Conservation (phyloP, 2,888 invertebrate genomes). For the Deroplatys truncata region DNA sequence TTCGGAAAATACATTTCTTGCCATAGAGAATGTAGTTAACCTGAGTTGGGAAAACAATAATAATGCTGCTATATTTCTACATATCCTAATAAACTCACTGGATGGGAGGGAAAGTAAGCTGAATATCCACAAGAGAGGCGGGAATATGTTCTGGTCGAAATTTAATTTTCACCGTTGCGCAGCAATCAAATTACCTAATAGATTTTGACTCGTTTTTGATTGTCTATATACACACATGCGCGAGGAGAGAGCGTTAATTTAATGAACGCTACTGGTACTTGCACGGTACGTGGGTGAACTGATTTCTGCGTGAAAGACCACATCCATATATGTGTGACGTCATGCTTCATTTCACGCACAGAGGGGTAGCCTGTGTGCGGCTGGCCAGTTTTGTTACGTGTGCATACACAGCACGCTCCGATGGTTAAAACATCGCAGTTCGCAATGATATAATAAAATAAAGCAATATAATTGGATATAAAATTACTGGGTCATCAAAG, state of each 20-base stretch:
- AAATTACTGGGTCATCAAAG: background rate
- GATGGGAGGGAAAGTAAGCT: background rate
- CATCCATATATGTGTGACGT: conserved; percentile 4
- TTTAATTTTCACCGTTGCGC: background rate
- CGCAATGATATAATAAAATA: background rate
- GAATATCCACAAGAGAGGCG: background rate
- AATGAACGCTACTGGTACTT: background rate
- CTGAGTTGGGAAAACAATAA: background rate
- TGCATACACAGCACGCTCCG: background rate
- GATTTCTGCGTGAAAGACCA: conserved; percentile 1
- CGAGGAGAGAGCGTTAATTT: background rate
- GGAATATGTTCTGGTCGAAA: background rate
- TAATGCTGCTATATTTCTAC: background rate
- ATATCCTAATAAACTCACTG: background rate
- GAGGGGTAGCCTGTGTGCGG: background rate
- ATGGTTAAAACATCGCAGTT: background rate
- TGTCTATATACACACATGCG: background rate
- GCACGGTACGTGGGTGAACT: background rate
- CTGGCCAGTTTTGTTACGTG: background rate
- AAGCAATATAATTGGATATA: background rate
- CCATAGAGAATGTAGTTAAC: background rate
- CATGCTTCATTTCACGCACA: conserved; percentile 1
- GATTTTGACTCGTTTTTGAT: conserved; percentile 11
- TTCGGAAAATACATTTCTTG: no score
- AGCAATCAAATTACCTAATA: conserved; percentile 7